Evolutionary conservation across 2,888 invertebrate species (phyloP).

Genomic region (Volucella zonaria): DNA sequence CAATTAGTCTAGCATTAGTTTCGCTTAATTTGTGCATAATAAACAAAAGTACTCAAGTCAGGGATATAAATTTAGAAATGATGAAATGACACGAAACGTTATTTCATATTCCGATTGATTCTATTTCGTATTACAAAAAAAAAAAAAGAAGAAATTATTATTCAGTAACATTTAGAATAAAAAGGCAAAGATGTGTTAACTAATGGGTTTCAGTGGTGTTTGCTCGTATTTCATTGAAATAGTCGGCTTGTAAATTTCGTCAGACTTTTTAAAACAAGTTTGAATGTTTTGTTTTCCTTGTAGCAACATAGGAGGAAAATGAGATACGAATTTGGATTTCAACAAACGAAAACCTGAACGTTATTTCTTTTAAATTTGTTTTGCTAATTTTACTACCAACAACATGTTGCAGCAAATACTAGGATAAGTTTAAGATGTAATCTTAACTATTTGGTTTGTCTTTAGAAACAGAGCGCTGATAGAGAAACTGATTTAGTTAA

Average conservation of each 20-base stretch:
- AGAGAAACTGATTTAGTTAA: too few species aligned
- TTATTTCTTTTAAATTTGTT: too few species aligned
- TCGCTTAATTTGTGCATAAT: conserved; percentile 64
- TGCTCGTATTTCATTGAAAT: not conserved
- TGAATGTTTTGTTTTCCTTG: not conserved
- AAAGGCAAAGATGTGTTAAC: conserved; percentile 5
- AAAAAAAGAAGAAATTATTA: conserved; percentile 2
- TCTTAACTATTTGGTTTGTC: too few species aligned
- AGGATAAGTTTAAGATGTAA: too few species aligned
- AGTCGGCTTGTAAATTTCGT: not conserved
- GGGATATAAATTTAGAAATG: conserved; percentile 66
- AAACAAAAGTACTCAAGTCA: conserved; percentile 31
- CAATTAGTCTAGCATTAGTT: conserved; percentile 68
- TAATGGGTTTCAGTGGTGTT: conserved; percentile 15
- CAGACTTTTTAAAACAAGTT: not conserved
- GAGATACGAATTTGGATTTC: too few species aligned
- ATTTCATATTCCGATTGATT: conserved; percentile 13
- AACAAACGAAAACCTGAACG: too few species aligned
- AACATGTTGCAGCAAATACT: not conserved
- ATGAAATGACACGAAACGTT: conserved; percentile 54
- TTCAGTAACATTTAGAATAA: conserved; percentile 8
- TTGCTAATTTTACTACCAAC: too few species aligned
- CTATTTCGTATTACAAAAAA: conserved; percentile 10
- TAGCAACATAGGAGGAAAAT: not conserved
- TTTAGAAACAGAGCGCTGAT: too few species aligned